Evolutionary conservation across 1,140 invertebrate species (phyloP).

Genomic region (Prorops nasuta): DNA sequence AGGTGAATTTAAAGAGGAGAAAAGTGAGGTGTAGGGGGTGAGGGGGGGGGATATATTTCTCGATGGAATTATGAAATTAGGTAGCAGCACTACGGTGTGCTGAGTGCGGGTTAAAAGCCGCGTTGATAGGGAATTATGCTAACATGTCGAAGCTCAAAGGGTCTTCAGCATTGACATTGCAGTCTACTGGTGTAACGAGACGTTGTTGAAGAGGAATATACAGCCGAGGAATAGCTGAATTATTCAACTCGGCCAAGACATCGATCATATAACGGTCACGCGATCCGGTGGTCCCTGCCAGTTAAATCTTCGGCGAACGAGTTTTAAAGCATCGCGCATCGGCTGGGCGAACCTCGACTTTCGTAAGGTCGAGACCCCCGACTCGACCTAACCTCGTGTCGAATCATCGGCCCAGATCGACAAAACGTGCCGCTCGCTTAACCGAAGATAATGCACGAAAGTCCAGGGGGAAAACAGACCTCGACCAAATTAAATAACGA

Average conservation of each 20-base stretch:
- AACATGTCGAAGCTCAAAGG: too few relatives aligned
- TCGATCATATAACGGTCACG: slow-evolving; percentile 41
- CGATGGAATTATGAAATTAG: too few relatives aligned
- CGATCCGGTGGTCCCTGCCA: slow-evolving; percentile 22
- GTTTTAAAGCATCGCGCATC: not conserved
- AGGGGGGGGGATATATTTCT: too few relatives aligned
- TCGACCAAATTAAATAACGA: too few relatives aligned
- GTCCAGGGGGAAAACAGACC: too few relatives aligned
- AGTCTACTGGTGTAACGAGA: not conserved
- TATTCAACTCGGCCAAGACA: slow-evolving; percentile 35
- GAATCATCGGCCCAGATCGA: slow-evolving; percentile 20
- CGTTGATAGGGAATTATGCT: too few relatives aligned
- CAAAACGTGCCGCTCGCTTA: not conserved
- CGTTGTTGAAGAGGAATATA: slow-evolving; percentile 13
- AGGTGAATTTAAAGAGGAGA: too few relatives aligned
- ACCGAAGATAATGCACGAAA: not conserved
- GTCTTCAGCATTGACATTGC: too few relatives aligned
- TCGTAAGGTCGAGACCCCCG: slow-evolving; percentile 2
- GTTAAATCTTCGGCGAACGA: not conserved
- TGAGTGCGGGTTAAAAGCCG: too few relatives aligned
- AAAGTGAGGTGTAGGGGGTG: too few relatives aligned
- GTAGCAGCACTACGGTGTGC: too few relatives aligned
- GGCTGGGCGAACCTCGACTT: too few relatives aligned
- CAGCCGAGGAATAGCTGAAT: slow-evolving; percentile 36
- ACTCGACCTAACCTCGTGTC: slow-evolving; percentile 20